phyloP scores from a whole-genome alignment of 1,140 invertebrate genomes.

The Euschistus heros region DNA sequence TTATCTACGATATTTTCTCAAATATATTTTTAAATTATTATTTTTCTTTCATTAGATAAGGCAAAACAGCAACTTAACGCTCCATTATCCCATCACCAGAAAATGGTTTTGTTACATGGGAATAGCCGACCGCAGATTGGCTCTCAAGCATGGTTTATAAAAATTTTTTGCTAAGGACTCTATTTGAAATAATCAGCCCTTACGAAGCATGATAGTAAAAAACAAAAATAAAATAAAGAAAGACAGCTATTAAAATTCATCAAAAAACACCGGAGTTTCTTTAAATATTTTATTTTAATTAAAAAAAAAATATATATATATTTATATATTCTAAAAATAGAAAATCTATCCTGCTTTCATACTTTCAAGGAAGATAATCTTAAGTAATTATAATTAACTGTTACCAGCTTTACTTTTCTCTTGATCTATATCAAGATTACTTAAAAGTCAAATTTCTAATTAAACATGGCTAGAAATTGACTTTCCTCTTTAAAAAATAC shows the following conservation, averaged over 20 bases:
- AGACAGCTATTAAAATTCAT: slow-evolving; percentile 6
- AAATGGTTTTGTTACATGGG: background rate
- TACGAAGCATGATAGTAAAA: too few relatives aligned
- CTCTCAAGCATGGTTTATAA: slow-evolving; percentile 9
- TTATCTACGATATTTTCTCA: slow-evolving; percentile 11
- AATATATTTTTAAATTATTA: slow-evolving; percentile 8
- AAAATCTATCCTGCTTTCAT: too few relatives aligned
- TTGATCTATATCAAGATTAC: too few relatives aligned
- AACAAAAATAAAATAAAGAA: background rate
- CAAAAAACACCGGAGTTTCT: slow-evolving; percentile 5
- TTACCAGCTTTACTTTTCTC: too few relatives aligned
- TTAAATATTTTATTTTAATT: background rate
- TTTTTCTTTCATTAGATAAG: slow-evolving; percentile 17
- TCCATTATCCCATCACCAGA: slow-evolving; percentile 4
- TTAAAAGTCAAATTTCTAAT: too few relatives aligned
- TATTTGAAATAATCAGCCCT: background rate
- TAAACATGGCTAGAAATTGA: too few relatives aligned
- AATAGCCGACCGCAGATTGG: slow-evolving; percentile 11
- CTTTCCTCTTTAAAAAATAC: too few relatives aligned
- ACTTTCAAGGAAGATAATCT: too few relatives aligned
- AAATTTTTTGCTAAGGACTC: background rate
- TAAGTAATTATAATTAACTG: too few relatives aligned
- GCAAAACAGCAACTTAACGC: slow-evolving; percentile 22
- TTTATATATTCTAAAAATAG: too few relatives aligned
- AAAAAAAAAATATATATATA: too few relatives aligned